Evolutionary conservation across 2,113 vertebrate genomes (phyloP).

Genomic region (Poecilia latipinna): DNA sequence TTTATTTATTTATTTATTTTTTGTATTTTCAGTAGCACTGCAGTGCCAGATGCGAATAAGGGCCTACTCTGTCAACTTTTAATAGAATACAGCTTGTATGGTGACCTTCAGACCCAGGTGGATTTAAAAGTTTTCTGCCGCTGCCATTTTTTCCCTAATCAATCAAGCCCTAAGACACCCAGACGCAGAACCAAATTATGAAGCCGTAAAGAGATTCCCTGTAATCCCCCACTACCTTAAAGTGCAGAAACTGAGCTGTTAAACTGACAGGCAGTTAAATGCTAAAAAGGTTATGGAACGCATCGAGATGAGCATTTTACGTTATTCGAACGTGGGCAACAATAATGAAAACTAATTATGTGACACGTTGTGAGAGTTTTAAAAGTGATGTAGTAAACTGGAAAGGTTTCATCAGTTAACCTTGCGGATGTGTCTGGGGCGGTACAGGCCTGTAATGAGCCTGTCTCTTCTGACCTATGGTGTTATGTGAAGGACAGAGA

Average conservation of each 20-base stretch:
- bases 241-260: conserved; percentile 69
- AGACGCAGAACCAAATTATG: conserved; percentile 61
- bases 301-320: conserved; percentile 73
- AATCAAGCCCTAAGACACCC: conserved; percentile 66
- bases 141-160: conserved; percentile 65
- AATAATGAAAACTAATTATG: conserved; percentile 82
- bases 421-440: conserved; percentile 66
- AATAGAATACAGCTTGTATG: conserved; percentile 41
- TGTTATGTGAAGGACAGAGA: conserved; percentile 71
- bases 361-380: conserved; percentile 76
- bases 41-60: conserved; percentile 29
- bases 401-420: conserved; percentile 80
- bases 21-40: conserved; percentile 7
- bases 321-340: conserved; percentile 74
- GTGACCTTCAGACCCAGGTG: conserved; percentile 70
- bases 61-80: conserved; percentile 25
- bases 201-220: conserved; percentile 71
- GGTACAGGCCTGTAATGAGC: conserved; percentile 73
- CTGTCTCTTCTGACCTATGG: conserved; percentile 77
- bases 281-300: conserved; percentile 79
- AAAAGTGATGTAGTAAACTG: conserved; percentile 77
- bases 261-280: conserved; percentile 78
- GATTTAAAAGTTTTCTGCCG: conserved; percentile 68
- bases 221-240: conserved; percentile 72
- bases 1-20: neutral